Base-by-base conservation (phyloP, 2,113 vertebrate species). In the Prunella himalayana region DNA sequence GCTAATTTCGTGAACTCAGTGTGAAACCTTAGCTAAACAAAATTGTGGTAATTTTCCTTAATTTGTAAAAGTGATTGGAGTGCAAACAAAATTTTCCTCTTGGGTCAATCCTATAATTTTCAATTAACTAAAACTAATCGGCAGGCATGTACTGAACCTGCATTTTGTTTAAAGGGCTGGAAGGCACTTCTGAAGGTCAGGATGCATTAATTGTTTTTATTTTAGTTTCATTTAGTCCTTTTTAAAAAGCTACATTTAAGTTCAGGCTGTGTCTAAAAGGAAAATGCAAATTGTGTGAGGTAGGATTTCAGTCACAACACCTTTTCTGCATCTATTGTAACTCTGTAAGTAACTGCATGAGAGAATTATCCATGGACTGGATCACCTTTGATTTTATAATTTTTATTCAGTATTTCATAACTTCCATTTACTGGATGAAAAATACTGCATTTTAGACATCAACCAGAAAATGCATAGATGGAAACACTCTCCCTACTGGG, bases 91-190 rank as follows among this genome's bases (percentile, higher is more conserved):
- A 98, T 98, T 98, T 98, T 98, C 98, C 98, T 98, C 98, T 97
- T 98, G 98, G 98, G 98, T 98, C 98, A 98, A 98, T 98, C 98
- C 98, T 98, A 98, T 98, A 98, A 98, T 98, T 98, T 98, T 98
- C 98, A 98, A 98, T 98, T 98, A 98, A 98, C 98, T 98, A 98
- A 98, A 98, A 98, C 98, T 98, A 98, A 98, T 98, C 95, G 97
- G 83, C 97, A 98, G 95, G 97, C 96, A 78, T 96, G 93, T 96
- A 97, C 95, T 96, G 96, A 98, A 97, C 98, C 97, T 98, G 97
- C 95, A 97, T 98, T 98, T 98, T 98, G 98, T 98, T 98, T 98
- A 98, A 98, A 98, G 97, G 97, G 91, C 98, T 98, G 97, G 96
- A 97, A 98, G 97, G 98, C 97, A 98, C 98, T 97, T 98, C 97